Base-by-base conservation (phyloP, 2,888 invertebrate species). In the Epirrita christyi region DNA sequence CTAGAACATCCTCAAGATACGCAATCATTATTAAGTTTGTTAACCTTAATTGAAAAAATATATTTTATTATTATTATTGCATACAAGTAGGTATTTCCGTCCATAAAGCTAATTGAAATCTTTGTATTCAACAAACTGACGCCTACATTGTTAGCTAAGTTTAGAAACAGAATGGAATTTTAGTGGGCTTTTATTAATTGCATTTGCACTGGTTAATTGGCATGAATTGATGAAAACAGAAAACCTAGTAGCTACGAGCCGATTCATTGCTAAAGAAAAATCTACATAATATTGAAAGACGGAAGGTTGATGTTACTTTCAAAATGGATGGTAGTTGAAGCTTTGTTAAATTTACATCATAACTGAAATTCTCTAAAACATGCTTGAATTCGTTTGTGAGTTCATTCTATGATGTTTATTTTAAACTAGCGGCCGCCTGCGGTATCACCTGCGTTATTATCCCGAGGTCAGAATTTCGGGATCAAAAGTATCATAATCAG, bases 201-300 rank as follows among this genome's bases (percentile, higher is more conserved):
- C 58, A 61, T 69, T 71, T 50, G 58, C 60, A 55, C 48, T 50
- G 36, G 51, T 41, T 70, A 66, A 71, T 68, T 69, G 55, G 38
- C 28, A 45, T 37, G n/a, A 61, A 62, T 62, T 61, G 51, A 9
- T 47, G 21, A 36, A 51, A 45, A 53, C 50, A 48, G 27, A 53
- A n/a, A 52, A 28, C 1, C 1, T 5, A 7, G 13, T 1, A 38
- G 10, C 13, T 38, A 9, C 5, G 9, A 38, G 11, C 14, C 38
- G 1, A 14, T 38, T 14, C 0, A 8, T 38, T 11, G n/a, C n/a
- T 8, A 13, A 38, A 14, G 13, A 6, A 38, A 38, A 3, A 36
- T 36, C 11, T 36, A 11, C 2, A 2, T 38, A 7, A 2, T 38
- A 8, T 38, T 38, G 11, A 5, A 36, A 36, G 36, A 3, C 4